These are phyloP conservation scores for Sycophila sp. DNA, from an alignment of 1,140 invertebrate genomes.

Conservation along the genomic window DNA sequence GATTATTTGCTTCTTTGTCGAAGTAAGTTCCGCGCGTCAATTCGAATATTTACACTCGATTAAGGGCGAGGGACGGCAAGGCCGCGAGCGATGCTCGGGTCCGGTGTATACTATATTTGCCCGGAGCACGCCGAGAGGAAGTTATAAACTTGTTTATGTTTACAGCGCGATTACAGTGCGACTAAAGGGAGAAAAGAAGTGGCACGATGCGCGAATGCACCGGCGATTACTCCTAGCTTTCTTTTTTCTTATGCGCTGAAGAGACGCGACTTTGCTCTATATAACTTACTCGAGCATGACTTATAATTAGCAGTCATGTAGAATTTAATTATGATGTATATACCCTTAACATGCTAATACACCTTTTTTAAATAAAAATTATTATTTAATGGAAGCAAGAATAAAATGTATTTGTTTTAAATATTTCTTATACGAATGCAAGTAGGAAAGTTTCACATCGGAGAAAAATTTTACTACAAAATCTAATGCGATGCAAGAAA, in stretches of 20 bases:
- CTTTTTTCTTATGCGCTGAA: neutral
- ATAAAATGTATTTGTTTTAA: neutral
- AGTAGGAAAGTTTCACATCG: neutral
- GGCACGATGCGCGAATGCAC: neutral
- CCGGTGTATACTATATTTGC: neutral
- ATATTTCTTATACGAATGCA: neutral
- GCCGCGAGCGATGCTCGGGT: neutral
- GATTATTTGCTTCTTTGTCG: neutral
- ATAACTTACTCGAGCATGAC: too few species aligned
- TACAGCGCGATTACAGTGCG: conserved; percentile 8
- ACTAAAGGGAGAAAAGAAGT: neutral
- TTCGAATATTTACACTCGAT: conserved; percentile 20
- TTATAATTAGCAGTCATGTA: too few species aligned
- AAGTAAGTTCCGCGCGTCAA: too few species aligned
- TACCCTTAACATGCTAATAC: too few species aligned
- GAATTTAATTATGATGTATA: too few species aligned
- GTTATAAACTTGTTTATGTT: conserved; percentile 30
- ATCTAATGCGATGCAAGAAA: too few species aligned
- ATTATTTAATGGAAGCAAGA: too few species aligned
- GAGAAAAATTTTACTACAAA: too few species aligned
- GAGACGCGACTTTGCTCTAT: too few species aligned
- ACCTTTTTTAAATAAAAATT: too few species aligned
- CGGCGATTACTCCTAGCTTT: too few species aligned
- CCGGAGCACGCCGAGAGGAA: neutral
- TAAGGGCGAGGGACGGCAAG: too few species aligned